Evolutionary conservation across 1,140 invertebrate species (phyloP).

Genomic region (Grapholita molesta): DNA sequence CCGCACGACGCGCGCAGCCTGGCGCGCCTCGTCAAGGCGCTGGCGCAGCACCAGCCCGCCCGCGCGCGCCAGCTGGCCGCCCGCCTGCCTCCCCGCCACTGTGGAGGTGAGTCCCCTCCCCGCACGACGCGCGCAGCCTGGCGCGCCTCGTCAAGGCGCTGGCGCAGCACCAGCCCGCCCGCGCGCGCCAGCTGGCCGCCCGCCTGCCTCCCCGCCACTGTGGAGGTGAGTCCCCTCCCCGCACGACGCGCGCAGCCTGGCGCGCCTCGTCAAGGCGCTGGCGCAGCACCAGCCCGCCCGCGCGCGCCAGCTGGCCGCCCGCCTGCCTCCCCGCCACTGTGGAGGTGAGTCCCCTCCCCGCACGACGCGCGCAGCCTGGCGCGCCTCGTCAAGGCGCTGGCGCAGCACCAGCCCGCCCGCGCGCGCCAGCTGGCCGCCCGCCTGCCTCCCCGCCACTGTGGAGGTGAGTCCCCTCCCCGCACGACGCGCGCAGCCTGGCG

Average conservation of each 20-base stretch:
- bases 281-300: conserved; percentile 85
- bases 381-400: too few species aligned
- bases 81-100: conserved; percentile 82
- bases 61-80: conserved; percentile 86
- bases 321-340: conserved; percentile 84
- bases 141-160: too few species aligned
- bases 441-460: too few species aligned
- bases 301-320: conserved; percentile 84
- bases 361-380: too few species aligned
- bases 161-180: too few species aligned
- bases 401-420: too few species aligned
- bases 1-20: conserved; percentile 88
- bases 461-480: too few species aligned
- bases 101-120: conserved; percentile 56
- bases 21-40: conserved; percentile 93
- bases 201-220: conserved; percentile 83
- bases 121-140: background rate
- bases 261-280: conserved; percentile 96
- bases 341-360: too few species aligned
- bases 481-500: too few species aligned
- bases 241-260: conserved; percentile 79
- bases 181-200: conserved; percentile 80
- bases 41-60: conserved; percentile 87
- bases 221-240: too few species aligned
- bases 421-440: too few species aligned